Evolutionary conservation across 2,888 invertebrate genomes (phyloP).

Genomic region (Aplocera efformata): DNA sequence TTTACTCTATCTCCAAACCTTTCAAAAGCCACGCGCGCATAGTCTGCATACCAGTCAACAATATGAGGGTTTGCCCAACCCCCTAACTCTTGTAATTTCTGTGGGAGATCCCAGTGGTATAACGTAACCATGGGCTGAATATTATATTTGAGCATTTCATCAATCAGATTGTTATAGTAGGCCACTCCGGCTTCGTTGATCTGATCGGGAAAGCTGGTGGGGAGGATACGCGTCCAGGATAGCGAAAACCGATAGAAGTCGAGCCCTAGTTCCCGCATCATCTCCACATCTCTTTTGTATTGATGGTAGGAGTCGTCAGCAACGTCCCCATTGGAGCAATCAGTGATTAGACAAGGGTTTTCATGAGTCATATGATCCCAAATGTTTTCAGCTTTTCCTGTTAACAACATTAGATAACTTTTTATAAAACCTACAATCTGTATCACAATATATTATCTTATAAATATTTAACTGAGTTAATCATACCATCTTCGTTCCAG

Average conservation of each 20-base stretch:
- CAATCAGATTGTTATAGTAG: conserved; percentile 64
- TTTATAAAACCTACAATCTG: background rate
- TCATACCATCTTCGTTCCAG: conserved; percentile 68
- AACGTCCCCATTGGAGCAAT: conserved; percentile 79
- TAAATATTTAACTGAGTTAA: too few species aligned
- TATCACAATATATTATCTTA: too few species aligned
- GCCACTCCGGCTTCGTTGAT: conserved; percentile 70
- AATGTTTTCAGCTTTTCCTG: conserved; percentile 78
- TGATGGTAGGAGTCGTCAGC: conserved; percentile 82
- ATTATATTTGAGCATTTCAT: conserved; percentile 75
- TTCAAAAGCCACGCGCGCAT: conserved; percentile 57
- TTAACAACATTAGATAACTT: conserved; percentile 6
- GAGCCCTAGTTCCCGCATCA: conserved; percentile 62
- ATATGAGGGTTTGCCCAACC: conserved; percentile 70
- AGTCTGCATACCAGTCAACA: conserved; percentile 64
- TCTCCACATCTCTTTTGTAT: conserved; percentile 75
- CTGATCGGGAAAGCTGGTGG: conserved; percentile 72
- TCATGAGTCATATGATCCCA: conserved; percentile 82
- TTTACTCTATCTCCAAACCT: conserved; percentile 67
- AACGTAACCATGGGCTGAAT: conserved; percentile 81
- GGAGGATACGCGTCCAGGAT: conserved; percentile 82
- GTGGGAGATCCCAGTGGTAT: conserved; percentile 75
- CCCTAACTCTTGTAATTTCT: conserved; percentile 70
- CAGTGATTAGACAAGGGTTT: conserved; percentile 62
- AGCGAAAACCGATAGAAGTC: conserved; percentile 78